These are phyloP conservation scores for Pseudochirops corinnae DNA, from an alignment of 2,797 vertebrate species.

Conservation along the genomic window DNA sequence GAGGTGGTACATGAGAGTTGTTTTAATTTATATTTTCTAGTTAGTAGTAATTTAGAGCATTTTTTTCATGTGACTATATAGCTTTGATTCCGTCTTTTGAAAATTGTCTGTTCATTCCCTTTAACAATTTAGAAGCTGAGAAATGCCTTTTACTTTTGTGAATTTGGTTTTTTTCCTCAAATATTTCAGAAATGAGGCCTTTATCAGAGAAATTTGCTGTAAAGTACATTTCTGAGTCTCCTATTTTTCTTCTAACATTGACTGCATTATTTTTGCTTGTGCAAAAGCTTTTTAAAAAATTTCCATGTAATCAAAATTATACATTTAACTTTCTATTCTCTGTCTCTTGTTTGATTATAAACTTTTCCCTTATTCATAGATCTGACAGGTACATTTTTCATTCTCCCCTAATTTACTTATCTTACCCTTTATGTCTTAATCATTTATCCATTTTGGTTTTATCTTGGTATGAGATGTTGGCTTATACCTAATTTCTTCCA, in stretches of 20 bases:
- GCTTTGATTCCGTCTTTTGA: not conserved
- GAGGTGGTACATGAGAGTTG: not conserved
- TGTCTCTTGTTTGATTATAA: too few species aligned
- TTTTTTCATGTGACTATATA: not conserved
- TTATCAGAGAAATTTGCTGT: too few species aligned
- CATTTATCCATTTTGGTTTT: too few species aligned
- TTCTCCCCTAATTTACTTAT: too few species aligned
- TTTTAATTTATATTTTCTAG: not conserved
- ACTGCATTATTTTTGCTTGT: not conserved
- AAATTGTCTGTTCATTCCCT: not conserved
- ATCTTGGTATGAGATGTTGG: too few species aligned
- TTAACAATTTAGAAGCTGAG: not conserved
- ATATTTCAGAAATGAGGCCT: too few species aligned
- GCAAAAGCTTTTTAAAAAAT: not conserved
- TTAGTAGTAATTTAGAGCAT: not conserved
- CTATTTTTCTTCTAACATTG: not conserved
- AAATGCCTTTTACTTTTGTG: not conserved
- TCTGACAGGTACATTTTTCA: too few species aligned
- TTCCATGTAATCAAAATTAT: too few species aligned
- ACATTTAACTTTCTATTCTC: too few species aligned
- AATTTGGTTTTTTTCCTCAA: not conserved
- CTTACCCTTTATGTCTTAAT: too few species aligned
- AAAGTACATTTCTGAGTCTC: not conserved
- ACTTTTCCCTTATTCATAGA: too few species aligned
- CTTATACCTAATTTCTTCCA: too few species aligned